Conservation (phyloP, 2,113 vertebrate genomes). For the Erythrocercus mccallii region DNA sequence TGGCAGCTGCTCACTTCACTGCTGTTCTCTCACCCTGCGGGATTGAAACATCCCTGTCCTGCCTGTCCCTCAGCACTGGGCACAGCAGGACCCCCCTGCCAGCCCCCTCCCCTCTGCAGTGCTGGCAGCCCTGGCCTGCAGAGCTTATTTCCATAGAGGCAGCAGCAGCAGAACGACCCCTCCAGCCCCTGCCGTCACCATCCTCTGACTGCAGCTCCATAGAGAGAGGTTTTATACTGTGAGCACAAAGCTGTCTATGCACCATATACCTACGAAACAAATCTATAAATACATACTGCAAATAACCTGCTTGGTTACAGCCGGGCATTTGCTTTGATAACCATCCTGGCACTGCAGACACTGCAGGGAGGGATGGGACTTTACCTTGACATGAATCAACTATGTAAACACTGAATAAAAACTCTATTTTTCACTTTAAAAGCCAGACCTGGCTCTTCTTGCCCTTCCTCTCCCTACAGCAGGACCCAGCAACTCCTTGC, state of each 20-base stretch:
- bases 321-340: rapidly evolving
- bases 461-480: neutral
- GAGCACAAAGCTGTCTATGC: neutral
- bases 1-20: rapidly evolving
- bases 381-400: neutral
- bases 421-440: slow-evolving; percentile 69
- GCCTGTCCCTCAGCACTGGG: neutral
- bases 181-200: rapidly evolving
- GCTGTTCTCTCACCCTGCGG: rapidly evolving
- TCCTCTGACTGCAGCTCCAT: neutral
- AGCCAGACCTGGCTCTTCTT: neutral
- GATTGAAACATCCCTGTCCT: neutral
- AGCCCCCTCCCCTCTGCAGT: neutral
- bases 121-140: rapidly evolving
- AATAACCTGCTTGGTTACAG: neutral
- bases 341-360: neutral
- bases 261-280: neutral
- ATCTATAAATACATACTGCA: neutral
- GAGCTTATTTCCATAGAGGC: neutral
- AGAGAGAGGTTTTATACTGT: neutral
- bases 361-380: neutral
- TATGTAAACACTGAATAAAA: slow-evolving; percentile 63
- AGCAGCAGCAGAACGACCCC: neutral
- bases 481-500: neutral
- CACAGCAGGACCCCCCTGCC: rapidly evolving